A percentile compares a stretch with the other conserved stretches of the same genome.
Evolutionary conservation across 2,113 vertebrate genomes (phyloP).

Genomic region (Microcebus jonahi): DNA sequence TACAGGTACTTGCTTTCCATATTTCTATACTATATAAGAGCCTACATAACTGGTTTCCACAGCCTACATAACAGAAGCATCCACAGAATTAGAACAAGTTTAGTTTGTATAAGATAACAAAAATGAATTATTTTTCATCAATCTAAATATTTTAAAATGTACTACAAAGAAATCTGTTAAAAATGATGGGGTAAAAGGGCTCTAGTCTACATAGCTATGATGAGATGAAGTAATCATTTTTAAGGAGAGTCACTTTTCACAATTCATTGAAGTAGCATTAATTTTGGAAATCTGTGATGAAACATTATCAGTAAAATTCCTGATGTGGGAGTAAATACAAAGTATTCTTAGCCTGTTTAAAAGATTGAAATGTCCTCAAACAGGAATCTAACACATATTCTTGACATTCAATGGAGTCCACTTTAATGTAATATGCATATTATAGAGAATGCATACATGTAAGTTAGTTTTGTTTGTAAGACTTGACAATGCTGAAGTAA

Average conservation of each 20-base stretch:
- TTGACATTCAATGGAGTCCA: background rate
- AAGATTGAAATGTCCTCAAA: constrained; percentile 28
- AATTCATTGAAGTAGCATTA: background rate
- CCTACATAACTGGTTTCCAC: background rate
- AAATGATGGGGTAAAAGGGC: background rate
- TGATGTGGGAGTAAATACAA: background rate
- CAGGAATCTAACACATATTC: background rate
- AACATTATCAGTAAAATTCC: constrained; percentile 10
- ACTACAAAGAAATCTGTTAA: constrained; percentile 41
- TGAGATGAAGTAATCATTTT: constrained; percentile 15
- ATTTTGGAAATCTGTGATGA: constrained; percentile 6
- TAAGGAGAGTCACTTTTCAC: background rate
- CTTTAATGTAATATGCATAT: background rate
- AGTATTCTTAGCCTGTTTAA: constrained; percentile 26
- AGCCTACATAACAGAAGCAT: background rate
- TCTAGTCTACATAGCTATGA: background rate
- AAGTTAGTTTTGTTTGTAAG: constrained; percentile 4
- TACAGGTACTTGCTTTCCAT: background rate
- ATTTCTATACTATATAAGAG: background rate
- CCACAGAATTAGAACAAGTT: constrained; percentile 17
- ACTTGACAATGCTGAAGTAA: constrained; percentile 21
- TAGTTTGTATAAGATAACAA: background rate
- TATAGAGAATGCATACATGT: background rate
- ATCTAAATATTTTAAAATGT: constrained; percentile 26
- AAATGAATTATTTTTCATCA: constrained; percentile 29